Evolutionary conservation across 1,140 invertebrate species (phyloP).

Genomic region (Lepidurus packardi): DNA sequence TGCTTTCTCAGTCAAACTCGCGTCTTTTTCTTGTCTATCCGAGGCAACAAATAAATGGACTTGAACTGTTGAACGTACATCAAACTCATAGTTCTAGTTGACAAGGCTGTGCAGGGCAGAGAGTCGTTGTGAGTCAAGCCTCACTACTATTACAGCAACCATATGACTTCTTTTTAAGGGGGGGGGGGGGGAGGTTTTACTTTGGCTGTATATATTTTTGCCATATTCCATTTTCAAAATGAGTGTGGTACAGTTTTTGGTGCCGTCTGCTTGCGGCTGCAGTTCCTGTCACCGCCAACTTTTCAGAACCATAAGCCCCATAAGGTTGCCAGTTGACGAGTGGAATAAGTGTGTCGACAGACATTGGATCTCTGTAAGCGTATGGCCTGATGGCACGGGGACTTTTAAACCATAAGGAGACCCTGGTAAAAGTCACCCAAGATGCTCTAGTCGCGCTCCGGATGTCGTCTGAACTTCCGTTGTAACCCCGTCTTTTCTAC

Average conservation of each 20-base stretch:
- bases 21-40: background rate
- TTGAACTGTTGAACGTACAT: background rate
- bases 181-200: background rate
- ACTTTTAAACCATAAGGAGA: conserved; percentile 19
- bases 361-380: background rate
- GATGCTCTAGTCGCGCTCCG: background rate
- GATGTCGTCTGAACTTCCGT: conserved; percentile 21
- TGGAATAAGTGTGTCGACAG: conserved; percentile 2
- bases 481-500: background rate
- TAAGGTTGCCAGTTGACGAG: conserved; percentile 13
- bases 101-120: background rate
- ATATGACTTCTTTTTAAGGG: background rate
- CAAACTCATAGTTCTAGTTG: background rate
- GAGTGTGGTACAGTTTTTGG: background rate
- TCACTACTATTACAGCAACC: background rate
- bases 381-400: conserved; percentile 5
- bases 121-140: conserved; percentile 1
- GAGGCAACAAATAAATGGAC: background rate
- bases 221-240: conserved; percentile 1
- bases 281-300: conserved; percentile 17
- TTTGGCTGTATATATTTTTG: background rate
- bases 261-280: background rate
- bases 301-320: conserved; percentile 14
- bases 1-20: background rate
- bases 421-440: conserved; percentile 15